Conservation (phyloP, 1,140 invertebrate species). For the Ganaspis sp. region DNA sequence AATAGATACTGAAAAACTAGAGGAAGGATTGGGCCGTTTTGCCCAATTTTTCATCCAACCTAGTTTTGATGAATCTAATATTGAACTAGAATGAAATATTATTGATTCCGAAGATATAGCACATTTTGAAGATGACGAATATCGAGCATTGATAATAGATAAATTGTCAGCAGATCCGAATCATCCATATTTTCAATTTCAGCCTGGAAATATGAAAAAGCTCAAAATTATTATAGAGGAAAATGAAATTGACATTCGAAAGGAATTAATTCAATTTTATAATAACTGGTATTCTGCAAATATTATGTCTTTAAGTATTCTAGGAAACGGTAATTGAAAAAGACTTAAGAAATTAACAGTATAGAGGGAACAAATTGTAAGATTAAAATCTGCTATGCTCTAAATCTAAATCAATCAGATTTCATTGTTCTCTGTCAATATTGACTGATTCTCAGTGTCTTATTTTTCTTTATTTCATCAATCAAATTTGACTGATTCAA, state of each 20-base stretch:
- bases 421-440: no score
- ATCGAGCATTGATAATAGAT: slow-evolving; percentile 92
- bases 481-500: no score
- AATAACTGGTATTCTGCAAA: slow-evolving; percentile 94
- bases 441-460: no score
- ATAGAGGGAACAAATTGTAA: no score
- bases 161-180: slow-evolving; percentile 84
- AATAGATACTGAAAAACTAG: slow-evolving; percentile 87
- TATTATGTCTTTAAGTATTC: slow-evolving; percentile 92
- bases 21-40: slow-evolving; percentile 92
- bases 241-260: slow-evolving; percentile 88
- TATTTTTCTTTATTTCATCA: no score
- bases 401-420: no score
- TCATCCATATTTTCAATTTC: slow-evolving; percentile 95
- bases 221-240: slow-evolving; percentile 87
- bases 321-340: slow-evolving; percentile 90
- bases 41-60: slow-evolving; percentile 96
- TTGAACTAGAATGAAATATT: slow-evolving; percentile 95
- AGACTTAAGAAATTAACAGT: background rate
- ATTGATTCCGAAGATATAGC: slow-evolving; percentile 97
- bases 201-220: slow-evolving; percentile 91
- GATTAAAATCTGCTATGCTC: no score
- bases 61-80: slow-evolving; percentile 92
- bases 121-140: slow-evolving; percentile 91
- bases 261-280: slow-evolving; percentile 94